Conservation (phyloP, 2,113 vertebrate genomes). For the Phoenicopterus ruber region DNA sequence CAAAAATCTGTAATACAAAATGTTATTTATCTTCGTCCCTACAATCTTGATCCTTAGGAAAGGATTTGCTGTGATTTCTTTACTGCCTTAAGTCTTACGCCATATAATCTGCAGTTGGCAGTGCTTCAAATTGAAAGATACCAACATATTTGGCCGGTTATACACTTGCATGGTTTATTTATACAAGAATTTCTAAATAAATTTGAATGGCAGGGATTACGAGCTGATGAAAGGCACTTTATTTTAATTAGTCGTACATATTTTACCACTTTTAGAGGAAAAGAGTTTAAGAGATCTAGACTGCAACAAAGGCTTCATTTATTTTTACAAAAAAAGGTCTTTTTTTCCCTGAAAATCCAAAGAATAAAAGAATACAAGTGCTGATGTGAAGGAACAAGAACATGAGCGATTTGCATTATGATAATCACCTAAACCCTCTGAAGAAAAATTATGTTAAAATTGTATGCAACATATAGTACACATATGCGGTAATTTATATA, state of each 20-base stretch:
- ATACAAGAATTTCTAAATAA: not conserved
- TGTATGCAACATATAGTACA: not conserved
- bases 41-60: not conserved
- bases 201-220: not conserved
- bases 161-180: not conserved
- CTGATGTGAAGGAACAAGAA: not conserved
- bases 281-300: not conserved
- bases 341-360: not conserved
- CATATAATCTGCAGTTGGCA: conserved; percentile 6
- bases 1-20: not conserved
- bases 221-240: conserved; percentile 1
- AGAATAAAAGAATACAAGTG: conserved; percentile 1
- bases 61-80: conserved; percentile 16
- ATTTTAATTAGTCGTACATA: conserved; percentile 14
- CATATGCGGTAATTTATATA: not conserved
- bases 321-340: not conserved
- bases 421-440: not conserved
- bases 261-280: not conserved
- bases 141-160: not conserved
- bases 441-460: not conserved
- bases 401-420: not conserved
- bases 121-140: not conserved
- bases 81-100: not conserved
- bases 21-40: not conserved
- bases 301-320: not conserved